phyloP scores from a whole-genome alignment of 2,888 invertebrate genomes.

The Drosophila greeni region DNA sequence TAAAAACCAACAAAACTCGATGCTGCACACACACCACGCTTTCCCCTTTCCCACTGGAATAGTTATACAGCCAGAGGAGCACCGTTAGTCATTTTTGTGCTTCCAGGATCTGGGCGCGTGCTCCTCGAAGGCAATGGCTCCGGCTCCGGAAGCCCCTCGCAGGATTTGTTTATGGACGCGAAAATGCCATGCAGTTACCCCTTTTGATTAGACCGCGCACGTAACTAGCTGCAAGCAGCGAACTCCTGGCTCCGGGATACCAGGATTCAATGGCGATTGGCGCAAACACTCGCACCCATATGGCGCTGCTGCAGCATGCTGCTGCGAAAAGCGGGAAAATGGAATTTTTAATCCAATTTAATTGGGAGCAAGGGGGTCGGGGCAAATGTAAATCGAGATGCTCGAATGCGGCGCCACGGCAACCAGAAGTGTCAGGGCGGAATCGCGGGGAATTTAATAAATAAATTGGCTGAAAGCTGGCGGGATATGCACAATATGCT shows the following conservation, averaged over 20 bases:
- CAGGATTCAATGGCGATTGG: slow-evolving; percentile 48
- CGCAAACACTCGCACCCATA: slow-evolving; percentile 42
- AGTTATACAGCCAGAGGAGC: slow-evolving; percentile 27
- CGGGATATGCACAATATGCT: slow-evolving; percentile 46
- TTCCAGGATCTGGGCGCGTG: slow-evolving; percentile 19
- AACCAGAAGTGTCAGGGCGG: slow-evolving; percentile 33
- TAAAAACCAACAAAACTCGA: slow-evolving; percentile 79
- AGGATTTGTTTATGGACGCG: slow-evolving; percentile 44
- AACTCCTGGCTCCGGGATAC: slow-evolving; percentile 21
- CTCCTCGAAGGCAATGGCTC: slow-evolving; percentile 25
- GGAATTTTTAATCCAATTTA: slow-evolving; percentile 74
- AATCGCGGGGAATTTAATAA: slow-evolving; percentile 55
- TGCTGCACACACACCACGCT: slow-evolving; percentile 45
- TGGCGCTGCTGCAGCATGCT: slow-evolving; percentile 49
- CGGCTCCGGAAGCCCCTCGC: slow-evolving; percentile 11
- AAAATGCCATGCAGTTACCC: slow-evolving; percentile 37
- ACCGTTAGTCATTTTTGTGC: slow-evolving; percentile 52
- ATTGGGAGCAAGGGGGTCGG: slow-evolving; percentile 47
- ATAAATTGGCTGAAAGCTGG: slow-evolving; percentile 54
- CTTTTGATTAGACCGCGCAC: slow-evolving; percentile 44
- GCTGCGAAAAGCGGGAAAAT: slow-evolving; percentile 55
- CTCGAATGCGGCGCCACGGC: slow-evolving; percentile 41
- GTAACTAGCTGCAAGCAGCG: slow-evolving; percentile 22
- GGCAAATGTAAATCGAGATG: slow-evolving; percentile 37
- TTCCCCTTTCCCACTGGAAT: slow-evolving; percentile 39